Percentiles rank a stretch among this genome's conserved stretches.
These are phyloP conservation scores for Pluvianellus socialis DNA, from an alignment of 2,113 vertebrate genomes.

Conservation along the genomic window DNA sequence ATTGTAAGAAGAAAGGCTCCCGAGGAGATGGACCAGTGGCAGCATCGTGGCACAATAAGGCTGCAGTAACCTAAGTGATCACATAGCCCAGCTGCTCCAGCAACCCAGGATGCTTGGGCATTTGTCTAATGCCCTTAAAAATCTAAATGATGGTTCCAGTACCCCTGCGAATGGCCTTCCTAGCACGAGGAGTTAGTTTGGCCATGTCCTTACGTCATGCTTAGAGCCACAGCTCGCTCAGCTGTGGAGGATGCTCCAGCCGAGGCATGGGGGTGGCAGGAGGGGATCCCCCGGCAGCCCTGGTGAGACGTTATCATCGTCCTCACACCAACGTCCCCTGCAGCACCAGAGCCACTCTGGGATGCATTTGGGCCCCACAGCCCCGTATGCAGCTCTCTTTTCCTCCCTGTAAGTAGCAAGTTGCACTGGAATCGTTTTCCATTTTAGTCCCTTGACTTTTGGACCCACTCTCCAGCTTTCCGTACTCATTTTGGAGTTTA, in stretches of 20 bases:
- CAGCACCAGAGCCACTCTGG: not conserved
- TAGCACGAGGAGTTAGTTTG: not conserved
- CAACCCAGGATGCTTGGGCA: not conserved
- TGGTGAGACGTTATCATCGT: not conserved
- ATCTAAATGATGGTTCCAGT: not conserved
- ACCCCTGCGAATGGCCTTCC: not conserved
- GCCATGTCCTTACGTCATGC: not conserved
- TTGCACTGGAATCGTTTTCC: not conserved
- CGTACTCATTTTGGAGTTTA: not conserved
- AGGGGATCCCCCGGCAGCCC: not conserved
- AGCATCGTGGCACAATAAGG: not conserved
- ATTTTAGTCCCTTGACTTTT: not conserved
- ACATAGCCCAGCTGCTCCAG: not conserved
- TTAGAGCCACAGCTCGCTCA: rapidly evolving
- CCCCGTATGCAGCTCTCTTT: not conserved
- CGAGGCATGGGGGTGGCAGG: rapidly evolving
- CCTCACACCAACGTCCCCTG: not conserved
- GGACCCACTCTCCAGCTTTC: not conserved
- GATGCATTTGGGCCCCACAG: not conserved
- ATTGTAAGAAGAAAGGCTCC: not conserved
- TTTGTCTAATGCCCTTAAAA: not conserved
- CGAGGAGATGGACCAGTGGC: not conserved
- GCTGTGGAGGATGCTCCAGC: not conserved
- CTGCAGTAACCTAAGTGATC: not conserved
- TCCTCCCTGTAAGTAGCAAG: not conserved